Conservation (phyloP, 2,888 invertebrate genomes). For the Papilio protenor region DNA sequence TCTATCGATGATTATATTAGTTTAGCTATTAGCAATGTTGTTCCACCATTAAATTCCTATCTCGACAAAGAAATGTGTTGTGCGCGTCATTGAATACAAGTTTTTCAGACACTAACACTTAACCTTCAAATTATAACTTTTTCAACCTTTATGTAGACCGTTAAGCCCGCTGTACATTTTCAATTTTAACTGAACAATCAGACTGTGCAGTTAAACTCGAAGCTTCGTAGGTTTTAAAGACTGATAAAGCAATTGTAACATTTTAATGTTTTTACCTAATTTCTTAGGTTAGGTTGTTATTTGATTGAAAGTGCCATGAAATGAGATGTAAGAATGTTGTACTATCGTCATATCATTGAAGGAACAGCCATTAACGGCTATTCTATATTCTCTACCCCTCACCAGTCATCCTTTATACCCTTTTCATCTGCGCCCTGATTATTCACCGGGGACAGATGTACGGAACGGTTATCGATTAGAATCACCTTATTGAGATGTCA, state of each 20-base stretch:
- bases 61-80: not conserved
- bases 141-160: too few species aligned
- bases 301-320: not conserved
- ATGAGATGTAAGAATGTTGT: not conserved
- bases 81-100: not conserved
- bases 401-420: conserved; percentile 18
- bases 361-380: conserved; percentile 1
- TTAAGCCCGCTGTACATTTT: too few species aligned
- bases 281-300: not conserved
- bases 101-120: not conserved
- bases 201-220: too few species aligned
- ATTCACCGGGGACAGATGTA: conserved; percentile 24
- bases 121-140: not conserved
- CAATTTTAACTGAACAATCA: too few species aligned
- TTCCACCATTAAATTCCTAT: not conserved
- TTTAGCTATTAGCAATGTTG: not conserved
- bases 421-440: conserved; percentile 35
- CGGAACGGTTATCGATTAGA: conserved; percentile 2
- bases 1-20: not conserved
- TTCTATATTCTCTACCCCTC: conserved; percentile 4
- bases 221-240: too few species aligned
- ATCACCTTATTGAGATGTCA: not conserved
- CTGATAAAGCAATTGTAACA: too few species aligned
- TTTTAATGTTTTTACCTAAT: too few species aligned
- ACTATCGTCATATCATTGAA: not conserved